Percentiles rank a stretch among this genome's conserved stretches.
phyloP scores from a whole-genome alignment of 2,113 vertebrate species.

The Lophius piscatorius region DNA sequence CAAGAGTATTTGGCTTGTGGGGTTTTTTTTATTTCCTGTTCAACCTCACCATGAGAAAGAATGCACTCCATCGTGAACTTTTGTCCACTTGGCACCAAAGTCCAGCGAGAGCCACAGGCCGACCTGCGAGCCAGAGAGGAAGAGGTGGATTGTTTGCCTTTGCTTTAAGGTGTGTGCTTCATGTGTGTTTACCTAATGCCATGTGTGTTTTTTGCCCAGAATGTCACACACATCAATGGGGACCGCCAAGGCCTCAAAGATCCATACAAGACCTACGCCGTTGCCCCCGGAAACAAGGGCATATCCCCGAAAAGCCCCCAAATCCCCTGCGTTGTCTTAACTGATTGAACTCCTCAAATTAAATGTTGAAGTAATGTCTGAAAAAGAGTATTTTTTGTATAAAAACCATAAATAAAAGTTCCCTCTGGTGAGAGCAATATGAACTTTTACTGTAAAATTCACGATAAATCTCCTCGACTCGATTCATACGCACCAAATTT shows the following conservation, averaged over 20 bases:
- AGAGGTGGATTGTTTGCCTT: conserved; percentile 58
- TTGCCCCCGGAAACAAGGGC: no score
- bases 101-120: conserved; percentile 80
- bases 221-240: not conserved
- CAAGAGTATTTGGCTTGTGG: not conserved
- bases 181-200: not conserved
- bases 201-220: not conserved
- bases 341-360: no score
- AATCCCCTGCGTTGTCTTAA: no score
- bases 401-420: no score
- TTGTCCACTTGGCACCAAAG: conserved; percentile 79
- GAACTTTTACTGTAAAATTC: no score
- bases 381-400: not conserved
- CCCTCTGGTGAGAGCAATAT: no score
- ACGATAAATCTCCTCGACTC: no score
- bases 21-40: conserved; percentile 38
- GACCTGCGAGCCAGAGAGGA: conserved; percentile 64
- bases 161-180: conserved; percentile 40
- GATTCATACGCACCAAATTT: no score
- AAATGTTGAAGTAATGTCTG: no score
- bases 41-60: conserved; percentile 81
- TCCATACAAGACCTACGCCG: no score
- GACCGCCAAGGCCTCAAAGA: not conserved
- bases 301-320: no score
- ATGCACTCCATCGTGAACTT: conserved; percentile 80